These are phyloP conservation scores for Tychaedon coryphoeus DNA, from an alignment of 2,113 vertebrate species.

Conservation along the genomic window DNA sequence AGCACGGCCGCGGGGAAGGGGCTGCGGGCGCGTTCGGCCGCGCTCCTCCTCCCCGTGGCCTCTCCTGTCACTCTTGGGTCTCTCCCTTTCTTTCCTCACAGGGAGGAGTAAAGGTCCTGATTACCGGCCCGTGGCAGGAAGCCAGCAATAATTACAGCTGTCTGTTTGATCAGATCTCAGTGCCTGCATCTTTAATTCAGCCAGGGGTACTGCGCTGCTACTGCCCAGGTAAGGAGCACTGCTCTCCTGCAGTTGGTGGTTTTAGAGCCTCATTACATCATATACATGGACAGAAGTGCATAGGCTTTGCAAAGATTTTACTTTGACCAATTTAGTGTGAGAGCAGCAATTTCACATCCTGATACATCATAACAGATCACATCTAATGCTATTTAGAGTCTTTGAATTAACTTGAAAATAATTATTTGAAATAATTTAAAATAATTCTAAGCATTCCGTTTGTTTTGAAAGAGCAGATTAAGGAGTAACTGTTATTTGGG, in stretches of 20 bases:
- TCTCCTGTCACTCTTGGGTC: background rate
- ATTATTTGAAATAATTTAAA: background rate
- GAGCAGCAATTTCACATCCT: background rate
- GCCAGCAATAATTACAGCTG: slow-evolving; percentile 97
- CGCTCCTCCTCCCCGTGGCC: background rate
- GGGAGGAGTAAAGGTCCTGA: slow-evolving; percentile 98
- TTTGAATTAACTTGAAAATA: background rate
- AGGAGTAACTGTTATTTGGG: background rate
- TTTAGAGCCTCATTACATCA: background rate
- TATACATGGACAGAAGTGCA: background rate
- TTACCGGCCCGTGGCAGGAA: slow-evolving; percentile 98
- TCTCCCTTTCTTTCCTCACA: slow-evolving; percentile 54
- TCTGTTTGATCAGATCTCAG: slow-evolving; percentile 97
- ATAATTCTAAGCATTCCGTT: background rate
- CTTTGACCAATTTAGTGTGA: background rate
- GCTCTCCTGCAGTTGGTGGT: background rate
- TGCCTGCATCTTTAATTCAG: slow-evolving; percentile 96
- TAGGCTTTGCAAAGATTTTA: background rate
- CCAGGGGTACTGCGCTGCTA: slow-evolving; percentile 97
- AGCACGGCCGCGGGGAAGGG: background rate
- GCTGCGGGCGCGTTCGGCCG: background rate
- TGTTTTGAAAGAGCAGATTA: background rate
- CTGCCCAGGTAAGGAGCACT: slow-evolving; percentile 86
- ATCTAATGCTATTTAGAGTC: background rate
- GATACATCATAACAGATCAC: background rate